These are phyloP conservation scores for Macquaria australasica DNA, from an alignment of 2,113 vertebrate species.

Conservation along the genomic window DNA sequence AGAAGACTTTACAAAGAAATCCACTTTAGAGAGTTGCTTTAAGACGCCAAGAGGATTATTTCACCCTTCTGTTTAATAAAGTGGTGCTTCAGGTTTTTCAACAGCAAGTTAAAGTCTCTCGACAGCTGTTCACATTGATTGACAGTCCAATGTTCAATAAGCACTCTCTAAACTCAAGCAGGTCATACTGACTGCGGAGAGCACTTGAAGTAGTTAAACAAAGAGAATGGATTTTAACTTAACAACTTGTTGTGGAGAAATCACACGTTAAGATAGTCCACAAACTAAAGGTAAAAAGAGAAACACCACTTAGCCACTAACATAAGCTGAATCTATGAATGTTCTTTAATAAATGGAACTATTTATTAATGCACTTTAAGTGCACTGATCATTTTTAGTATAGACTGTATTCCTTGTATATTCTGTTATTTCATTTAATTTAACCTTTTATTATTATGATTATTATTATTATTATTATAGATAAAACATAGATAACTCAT, in stretches of 20 bases:
- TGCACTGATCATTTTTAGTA: neutral
- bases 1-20: constrained; percentile 14
- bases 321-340: constrained; percentile 2
- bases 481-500: neutral
- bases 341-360: neutral
- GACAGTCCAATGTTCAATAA: constrained; percentile 56
- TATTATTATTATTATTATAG: neutral
- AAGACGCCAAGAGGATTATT: constrained; percentile 16
- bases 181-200: constrained; percentile 18
- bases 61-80: constrained; percentile 42
- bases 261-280: neutral
- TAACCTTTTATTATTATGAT: neutral
- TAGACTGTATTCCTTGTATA: neutral
- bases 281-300: neutral
- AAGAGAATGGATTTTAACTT: neutral
- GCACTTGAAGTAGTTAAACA: constrained; percentile 17
- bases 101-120: constrained; percentile 23
- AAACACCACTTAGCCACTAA: neutral
- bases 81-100: constrained; percentile 23
- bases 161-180: constrained; percentile 21
- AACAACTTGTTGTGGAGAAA: neutral
- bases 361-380: neutral
- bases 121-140: constrained; percentile 55
- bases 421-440: neutral
- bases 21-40: neutral